Evolutionary conservation across 2,797 vertebrate genomes (phyloP).

Genomic region (Acropternis orthonyx): DNA sequence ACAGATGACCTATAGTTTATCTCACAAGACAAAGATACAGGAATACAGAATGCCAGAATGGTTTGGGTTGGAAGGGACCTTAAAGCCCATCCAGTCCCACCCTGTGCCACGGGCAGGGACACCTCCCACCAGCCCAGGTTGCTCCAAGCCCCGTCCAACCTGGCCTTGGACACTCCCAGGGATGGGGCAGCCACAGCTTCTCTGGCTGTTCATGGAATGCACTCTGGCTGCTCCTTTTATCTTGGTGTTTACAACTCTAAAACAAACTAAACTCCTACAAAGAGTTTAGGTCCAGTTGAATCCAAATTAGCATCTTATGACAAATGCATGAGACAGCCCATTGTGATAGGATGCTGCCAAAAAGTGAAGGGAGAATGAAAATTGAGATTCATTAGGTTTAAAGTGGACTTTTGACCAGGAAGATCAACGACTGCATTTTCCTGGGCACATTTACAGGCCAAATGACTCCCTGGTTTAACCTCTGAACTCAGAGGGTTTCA

Average conservation of each 20-base stretch:
- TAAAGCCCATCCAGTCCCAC: not conserved
- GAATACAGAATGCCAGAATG: not conserved
- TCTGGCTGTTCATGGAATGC: not conserved
- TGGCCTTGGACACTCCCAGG: not conserved
- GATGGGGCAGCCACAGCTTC: not conserved
- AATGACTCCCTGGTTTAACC: constrained; percentile 32
- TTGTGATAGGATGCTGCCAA: not conserved
- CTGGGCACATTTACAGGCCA: constrained; percentile 7
- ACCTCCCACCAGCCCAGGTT: not conserved
- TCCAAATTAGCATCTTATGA: not conserved
- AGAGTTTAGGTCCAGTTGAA: not conserved
- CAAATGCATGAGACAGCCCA: not conserved
- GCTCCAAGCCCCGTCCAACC: not conserved
- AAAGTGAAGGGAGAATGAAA: not conserved
- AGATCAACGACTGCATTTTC: constrained; percentile 18
- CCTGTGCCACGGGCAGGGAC: not conserved
- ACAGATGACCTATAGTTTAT: fast-evolving
- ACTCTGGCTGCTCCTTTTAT: not conserved
- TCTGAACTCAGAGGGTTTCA: not conserved
- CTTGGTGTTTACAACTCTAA: not conserved
- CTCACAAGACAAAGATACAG: not conserved
- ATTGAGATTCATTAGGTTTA: constrained; percentile 3
- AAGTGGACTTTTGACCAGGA: constrained; percentile 1
- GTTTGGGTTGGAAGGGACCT: not conserved
- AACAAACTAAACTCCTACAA: not conserved